Evolutionary conservation across 1,140 invertebrate genomes (phyloP).

Genomic region (Papilio dardanus): DNA sequence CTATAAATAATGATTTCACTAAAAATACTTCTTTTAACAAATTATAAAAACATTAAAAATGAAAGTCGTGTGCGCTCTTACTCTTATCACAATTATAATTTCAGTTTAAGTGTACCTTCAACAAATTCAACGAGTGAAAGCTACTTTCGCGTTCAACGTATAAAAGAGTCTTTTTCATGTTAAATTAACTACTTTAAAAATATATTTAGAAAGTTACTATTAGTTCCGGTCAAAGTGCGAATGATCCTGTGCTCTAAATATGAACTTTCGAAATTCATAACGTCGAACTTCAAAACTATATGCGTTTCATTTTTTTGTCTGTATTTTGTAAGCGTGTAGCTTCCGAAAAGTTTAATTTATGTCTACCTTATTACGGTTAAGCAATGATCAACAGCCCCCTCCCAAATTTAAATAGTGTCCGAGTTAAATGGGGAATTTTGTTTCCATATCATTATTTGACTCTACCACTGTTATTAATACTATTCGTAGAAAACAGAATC

Average conservation of each 20-base stretch:
- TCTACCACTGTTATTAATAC: too few relatives aligned
- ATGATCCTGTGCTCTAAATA: background rate
- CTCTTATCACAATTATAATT: conserved; percentile 25
- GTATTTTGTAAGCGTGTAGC: too few relatives aligned
- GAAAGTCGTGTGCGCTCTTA: conserved; percentile 1
- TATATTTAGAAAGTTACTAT: conserved; percentile 14
- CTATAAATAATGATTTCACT: conserved; percentile 15
- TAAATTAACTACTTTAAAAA: conserved; percentile 23
- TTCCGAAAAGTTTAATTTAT: too few relatives aligned
- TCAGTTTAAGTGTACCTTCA: conserved; percentile 13
- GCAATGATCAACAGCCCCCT: too few relatives aligned
- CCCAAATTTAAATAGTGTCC: too few relatives aligned
- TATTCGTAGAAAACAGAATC: too few relatives aligned
- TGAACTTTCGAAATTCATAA: background rate
- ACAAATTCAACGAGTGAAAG: conserved; percentile 20
- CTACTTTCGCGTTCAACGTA: conserved; percentile 20
- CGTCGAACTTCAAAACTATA: background rate
- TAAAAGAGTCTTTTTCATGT: conserved; percentile 8
- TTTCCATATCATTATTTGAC: too few relatives aligned
- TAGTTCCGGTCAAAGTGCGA: background rate
- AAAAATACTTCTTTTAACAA: conserved; percentile 1
- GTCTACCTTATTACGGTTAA: too few relatives aligned
- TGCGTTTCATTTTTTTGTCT: too few relatives aligned
- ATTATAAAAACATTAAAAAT: background rate
- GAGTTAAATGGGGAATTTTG: too few relatives aligned